Evolutionary conservation across 2,888 invertebrate species (phyloP), one percentile per base, ranked within the genome.

Genomic region (Lampropteryx suffumata): DNA sequence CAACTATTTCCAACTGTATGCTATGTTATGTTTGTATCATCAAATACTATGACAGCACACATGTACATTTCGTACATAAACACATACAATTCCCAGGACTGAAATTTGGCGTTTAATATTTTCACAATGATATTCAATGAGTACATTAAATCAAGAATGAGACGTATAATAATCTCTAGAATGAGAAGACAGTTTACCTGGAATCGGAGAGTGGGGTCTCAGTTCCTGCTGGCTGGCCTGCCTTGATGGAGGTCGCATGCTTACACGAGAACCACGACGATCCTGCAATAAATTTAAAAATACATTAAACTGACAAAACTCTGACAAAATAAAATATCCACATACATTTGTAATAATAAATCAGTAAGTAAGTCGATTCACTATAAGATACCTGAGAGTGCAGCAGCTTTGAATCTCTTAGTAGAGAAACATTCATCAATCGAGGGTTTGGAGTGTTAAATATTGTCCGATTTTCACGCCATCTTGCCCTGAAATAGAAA

Each of bases 381-480:
- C 4, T 17, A 17, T 11, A 7, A 30, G n/a, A 0, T 69, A 83
- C 89, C 79, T 92, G 92, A 35, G 94, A 92, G 73, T 96, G 96
- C 59, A 95, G 85, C 44, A 95, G 86, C 73, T 96, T 96, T 66
- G 94, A 96, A 70, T 96, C 96, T 69, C 95, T 92, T 69, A 97
- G 84, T 64, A 97, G 82, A 2, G 96, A 96, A 14, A 96, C 97
- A 83, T 97, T 97, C 97, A 97, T 97, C 84, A 98, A 90, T 52
- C 98, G 94, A 52, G 98, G 97, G 82, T 97, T 97, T 21, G 97
- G 97, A 41, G 97, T 97, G 84, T 97, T 97, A 91, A 98, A 97
- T 71, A 98, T 97, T 27, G 97, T 96, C 17, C 97, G 93, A 79
- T 96, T 97, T 72, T 97, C 97, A 66, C 95, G 93, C 96, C 97